Conservation (phyloP, 2,888 invertebrate species). For the Leucania comma region DNA sequence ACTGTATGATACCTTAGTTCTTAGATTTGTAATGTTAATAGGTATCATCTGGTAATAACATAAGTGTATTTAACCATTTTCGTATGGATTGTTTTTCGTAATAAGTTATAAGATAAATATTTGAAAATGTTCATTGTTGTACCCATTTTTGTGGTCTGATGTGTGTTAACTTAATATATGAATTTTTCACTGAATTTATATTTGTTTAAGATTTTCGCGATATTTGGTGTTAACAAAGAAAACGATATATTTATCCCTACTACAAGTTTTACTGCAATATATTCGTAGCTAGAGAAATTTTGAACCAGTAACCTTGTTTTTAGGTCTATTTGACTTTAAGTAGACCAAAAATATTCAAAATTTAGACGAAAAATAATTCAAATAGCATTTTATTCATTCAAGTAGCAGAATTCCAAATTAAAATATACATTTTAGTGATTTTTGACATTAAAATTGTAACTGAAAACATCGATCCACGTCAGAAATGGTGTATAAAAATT, state of each 20-base stretch:
- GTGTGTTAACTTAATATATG: constrained; percentile 54
- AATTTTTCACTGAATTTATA: constrained; percentile 59
- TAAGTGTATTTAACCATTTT: constrained; percentile 61
- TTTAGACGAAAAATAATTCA: neutral
- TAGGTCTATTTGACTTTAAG: constrained; percentile 5
- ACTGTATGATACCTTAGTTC: constrained; percentile 78
- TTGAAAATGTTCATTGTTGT: constrained; percentile 53
- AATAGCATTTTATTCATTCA: constrained; percentile 1
- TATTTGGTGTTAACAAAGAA: constrained; percentile 41
- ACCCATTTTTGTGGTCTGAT: constrained; percentile 64
- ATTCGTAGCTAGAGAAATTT: constrained; percentile 49
- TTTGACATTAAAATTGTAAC: neutral
- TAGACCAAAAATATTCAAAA: constrained; percentile 25
- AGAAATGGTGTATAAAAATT: constrained; percentile 50
- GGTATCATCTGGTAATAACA: constrained; percentile 61
- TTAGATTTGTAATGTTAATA: constrained; percentile 59
- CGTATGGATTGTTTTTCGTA: constrained; percentile 61
- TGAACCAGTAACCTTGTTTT: constrained; percentile 8
- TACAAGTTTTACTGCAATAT: constrained; percentile 33
- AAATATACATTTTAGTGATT: constrained; percentile 10
- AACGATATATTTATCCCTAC: constrained; percentile 23
- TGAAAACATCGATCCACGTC: constrained; percentile 45
- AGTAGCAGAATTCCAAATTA: constrained; percentile 1
- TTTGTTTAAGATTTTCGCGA: constrained; percentile 31
- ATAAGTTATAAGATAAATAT: constrained; percentile 51